Evolutionary conservation across 92 coral and sea anemone genomes (phyloP), one percentile per base, ranked within the genome.

Genomic region (Porites cylindrica): DNA sequence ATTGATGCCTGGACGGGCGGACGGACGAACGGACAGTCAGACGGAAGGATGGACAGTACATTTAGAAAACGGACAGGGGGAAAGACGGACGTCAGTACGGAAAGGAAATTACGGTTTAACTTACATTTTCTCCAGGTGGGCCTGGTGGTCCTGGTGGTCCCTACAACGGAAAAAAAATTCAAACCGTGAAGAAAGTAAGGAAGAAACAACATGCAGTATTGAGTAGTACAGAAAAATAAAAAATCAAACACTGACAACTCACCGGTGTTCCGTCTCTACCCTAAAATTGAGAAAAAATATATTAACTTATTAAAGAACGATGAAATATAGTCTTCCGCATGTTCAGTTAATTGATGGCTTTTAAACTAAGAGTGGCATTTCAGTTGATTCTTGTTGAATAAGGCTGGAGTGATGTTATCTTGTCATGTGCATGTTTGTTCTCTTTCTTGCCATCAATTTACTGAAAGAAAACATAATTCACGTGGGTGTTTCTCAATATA

Each of bases 111-210:
- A 14, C 6, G 21, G 18, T 10, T 10, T 72, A 10, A 50, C 80
- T 13, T 63, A 83, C 87, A 66, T 19, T 73, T 14, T 83, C 87
- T 58, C 98, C 98, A 10, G 96, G 95, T 17, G 96, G 93, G 50
- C 98, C 98, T 17, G 96, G 91, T 51, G 93, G 92, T 71, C 98
- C 98, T 12, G 94, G 91, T 26, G 88, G 89, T 19, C 87, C 87
- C 87, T 83, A 21, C 54, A 51, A 38, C 47, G 7, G 47, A 38
- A 38, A 62, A 21, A 10, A 60, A 21, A 26, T 19, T 13, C 1
- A 51, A 78, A 80, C 51, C 20, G 26, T 3, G 51, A 5, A 70
- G 63, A 17, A 38, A 54, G 18, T 17, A 69, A 17, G 20, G 38
- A 60, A 10, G 38, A 26, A 66, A 20, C 2, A 17, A 2, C 68